These are phyloP conservation scores for Oopsacas minuta DNA, from an alignment of 37 sponge, comb jelly and placozoan species.

Conservation along the genomic window DNA sequence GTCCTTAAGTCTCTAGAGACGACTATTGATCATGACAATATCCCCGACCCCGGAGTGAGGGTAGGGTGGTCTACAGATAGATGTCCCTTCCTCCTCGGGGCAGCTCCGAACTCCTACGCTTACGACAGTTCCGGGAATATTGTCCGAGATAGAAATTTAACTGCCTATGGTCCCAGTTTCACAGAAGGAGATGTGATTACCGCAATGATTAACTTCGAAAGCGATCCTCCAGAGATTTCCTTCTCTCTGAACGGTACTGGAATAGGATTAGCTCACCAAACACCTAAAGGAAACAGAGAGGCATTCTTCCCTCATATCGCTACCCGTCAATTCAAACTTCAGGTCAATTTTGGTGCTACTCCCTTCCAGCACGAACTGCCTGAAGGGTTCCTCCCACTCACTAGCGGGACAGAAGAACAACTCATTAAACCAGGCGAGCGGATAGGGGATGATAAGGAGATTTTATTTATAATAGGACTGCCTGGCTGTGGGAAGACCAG, in stretches of 20 bases:
- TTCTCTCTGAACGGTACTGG: constrained; percentile 75
- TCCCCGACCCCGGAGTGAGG: constrained; percentile 9
- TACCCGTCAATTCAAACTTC: constrained; percentile 53
- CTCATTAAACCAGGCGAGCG: background rate
- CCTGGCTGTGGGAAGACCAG: constrained; percentile 94
- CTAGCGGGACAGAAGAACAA: background rate
- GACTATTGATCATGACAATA: background rate
- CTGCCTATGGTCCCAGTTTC: constrained; percentile 55
- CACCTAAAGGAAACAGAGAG: constrained; percentile 17
- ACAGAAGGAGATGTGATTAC: constrained; percentile 68
- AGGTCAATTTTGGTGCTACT: constrained; percentile 50
- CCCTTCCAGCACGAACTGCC: constrained; percentile 10
- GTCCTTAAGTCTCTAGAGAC: background rate
- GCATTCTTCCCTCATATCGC: constrained; percentile 73
- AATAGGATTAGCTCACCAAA: constrained; percentile 41
- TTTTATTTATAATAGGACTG: constrained; percentile 74
- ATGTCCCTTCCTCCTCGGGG: constrained; percentile 37
- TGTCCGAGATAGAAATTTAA: constrained; percentile 30
- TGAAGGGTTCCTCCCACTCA: background rate
- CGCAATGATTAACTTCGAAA: constrained; percentile 63
- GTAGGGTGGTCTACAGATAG: constrained; percentile 67
- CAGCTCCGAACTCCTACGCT: constrained; percentile 60
- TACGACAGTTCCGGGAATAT: constrained; percentile 59
- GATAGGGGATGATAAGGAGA: constrained; percentile 33
- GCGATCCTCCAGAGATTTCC: constrained; percentile 37